A percentile compares a stretch with the other conserved stretches of the same genome.
Evolutionary conservation across 2,888 invertebrate genomes (phyloP).

Genomic region (Drosophila buzzatii): DNA sequence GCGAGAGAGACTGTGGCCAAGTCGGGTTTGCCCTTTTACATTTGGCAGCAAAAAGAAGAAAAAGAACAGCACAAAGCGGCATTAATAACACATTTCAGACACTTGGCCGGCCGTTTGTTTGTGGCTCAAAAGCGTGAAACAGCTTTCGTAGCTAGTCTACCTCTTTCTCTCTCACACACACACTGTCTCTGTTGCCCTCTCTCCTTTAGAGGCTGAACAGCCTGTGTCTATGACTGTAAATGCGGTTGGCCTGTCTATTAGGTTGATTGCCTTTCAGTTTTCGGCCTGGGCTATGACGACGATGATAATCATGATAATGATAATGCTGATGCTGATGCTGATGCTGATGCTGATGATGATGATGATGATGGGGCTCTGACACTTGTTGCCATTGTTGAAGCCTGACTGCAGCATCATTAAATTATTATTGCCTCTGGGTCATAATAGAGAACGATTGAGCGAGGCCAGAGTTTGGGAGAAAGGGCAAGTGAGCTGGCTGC

Average conservation of each 20-base stretch:
- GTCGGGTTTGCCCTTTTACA: slow-evolving; percentile 67
- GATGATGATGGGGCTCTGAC: slow-evolving; percentile 55
- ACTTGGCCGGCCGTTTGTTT: slow-evolving; percentile 56
- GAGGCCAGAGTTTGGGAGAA: slow-evolving; percentile 13
- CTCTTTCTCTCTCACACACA: background rate
- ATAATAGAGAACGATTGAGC: slow-evolving; percentile 41
- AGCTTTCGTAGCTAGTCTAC: slow-evolving; percentile 24
- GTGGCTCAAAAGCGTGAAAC: slow-evolving; percentile 46
- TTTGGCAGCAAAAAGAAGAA: slow-evolving; percentile 21
- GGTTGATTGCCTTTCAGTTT: slow-evolving; percentile 64
- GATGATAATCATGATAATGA: slow-evolving; percentile 36
- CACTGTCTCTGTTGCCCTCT: background rate
- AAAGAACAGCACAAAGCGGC: slow-evolving; percentile 48
- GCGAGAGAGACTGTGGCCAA: slow-evolving; percentile 2
- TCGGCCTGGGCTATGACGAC: slow-evolving; percentile 40
- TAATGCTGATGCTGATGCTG: slow-evolving; percentile 29
- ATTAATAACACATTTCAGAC: slow-evolving; percentile 79
- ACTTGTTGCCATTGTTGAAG: slow-evolving; percentile 62
- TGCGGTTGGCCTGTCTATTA: slow-evolving; percentile 64
- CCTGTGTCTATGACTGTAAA: slow-evolving; percentile 21
- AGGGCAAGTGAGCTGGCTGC: slow-evolving; percentile 14
- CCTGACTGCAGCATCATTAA: slow-evolving; percentile 76
- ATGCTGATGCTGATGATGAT: slow-evolving; percentile 43
- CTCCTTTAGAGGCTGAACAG: background rate
- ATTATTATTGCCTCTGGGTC: slow-evolving; percentile 76